Conservation (phyloP, 1,140 invertebrate genomes). For the Semibalanus balanoides region DNA sequence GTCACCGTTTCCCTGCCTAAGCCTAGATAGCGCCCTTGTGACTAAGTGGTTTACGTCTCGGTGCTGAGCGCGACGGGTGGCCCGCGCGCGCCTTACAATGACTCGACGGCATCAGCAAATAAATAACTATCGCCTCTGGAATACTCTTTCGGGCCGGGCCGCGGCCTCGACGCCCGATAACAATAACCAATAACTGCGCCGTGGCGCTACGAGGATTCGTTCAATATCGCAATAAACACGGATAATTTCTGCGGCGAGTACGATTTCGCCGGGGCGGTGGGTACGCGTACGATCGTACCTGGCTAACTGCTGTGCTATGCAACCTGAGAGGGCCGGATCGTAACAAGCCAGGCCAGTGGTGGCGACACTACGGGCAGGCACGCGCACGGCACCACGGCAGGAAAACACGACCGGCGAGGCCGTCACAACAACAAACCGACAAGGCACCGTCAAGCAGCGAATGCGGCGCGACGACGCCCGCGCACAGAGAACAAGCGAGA, state of each 20-base stretch:
- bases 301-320: neutral
- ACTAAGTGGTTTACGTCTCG: neutral
- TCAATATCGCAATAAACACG: neutral
- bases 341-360: neutral
- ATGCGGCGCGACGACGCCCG: too few species aligned
- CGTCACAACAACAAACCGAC: too few species aligned
- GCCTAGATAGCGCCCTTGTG: neutral
- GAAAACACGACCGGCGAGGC: too few species aligned
- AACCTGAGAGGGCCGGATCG: neutral
- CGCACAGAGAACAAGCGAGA: too few species aligned
- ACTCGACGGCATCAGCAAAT: neutral
- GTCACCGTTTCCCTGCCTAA: neutral
- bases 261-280: neutral
- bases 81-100: neutral
- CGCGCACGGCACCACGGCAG: neutral
- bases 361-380: neutral
- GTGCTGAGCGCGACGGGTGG: too few species aligned
- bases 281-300: neutral
- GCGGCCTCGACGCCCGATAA: neutral
- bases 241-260: neutral
- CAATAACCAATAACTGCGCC: neutral
- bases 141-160: neutral
- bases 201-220: neutral
- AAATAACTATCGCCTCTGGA: neutral
- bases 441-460: too few species aligned